A percentile compares a stretch with the other conserved stretches of the same genome.
Conservation (phyloP, 2,113 vertebrate species). For the Marmota monax region DNA sequence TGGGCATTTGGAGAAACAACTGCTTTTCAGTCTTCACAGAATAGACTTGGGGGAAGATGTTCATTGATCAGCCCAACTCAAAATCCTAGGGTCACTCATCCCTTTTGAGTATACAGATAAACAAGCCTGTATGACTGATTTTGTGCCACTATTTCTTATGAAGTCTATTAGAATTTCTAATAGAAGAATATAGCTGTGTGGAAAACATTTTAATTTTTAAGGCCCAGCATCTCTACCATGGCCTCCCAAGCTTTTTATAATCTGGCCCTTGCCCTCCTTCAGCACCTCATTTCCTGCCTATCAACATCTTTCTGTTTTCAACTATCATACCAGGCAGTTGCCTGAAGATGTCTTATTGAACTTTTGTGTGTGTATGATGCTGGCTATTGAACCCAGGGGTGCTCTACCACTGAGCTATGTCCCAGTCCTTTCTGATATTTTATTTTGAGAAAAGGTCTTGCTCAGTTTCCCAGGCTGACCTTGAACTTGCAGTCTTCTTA, state of each 20-base stretch:
- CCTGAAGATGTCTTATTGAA: not conserved
- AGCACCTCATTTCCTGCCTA: not conserved
- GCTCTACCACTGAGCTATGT: not conserved
- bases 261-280: not conserved
- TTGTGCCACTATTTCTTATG: not conserved
- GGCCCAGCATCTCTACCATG: not conserved
- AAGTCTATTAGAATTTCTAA: not conserved
- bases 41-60: not conserved
- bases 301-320: not conserved
- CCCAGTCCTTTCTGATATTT: not conserved
- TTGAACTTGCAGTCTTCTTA: not conserved
- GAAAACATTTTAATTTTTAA: not conserved
- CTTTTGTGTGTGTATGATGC: not conserved
- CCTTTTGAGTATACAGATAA: not conserved
- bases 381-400: not conserved
- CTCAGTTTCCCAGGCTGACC: not conserved
- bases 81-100: not conserved
- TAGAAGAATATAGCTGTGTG: not conserved
- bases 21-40: not conserved
- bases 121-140: not conserved
- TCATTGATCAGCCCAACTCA: not conserved
- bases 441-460: not conserved
- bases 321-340: not conserved
- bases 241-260: not conserved
- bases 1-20: not conserved